phyloP scores from a whole-genome alignment of 2,113 vertebrate genomes.

The Pseudonaja textilis region DNA sequence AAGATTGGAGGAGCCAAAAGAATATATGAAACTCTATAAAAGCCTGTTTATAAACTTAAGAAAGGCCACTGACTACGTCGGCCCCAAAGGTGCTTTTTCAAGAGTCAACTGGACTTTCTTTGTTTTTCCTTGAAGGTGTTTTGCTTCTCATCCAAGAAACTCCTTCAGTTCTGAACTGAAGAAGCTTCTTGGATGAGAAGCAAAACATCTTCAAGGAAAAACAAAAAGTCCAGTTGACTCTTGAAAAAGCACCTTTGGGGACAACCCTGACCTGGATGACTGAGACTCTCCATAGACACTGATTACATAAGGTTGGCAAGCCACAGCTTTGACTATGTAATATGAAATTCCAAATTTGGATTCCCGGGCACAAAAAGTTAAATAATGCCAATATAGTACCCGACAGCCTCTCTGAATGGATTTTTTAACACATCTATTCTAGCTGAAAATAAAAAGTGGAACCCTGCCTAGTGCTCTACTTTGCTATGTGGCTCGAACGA shows the following conservation, averaged over 20 bases:
- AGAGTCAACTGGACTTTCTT: too few relatives aligned
- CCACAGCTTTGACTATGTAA: neutral
- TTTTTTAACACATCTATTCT: neutral
- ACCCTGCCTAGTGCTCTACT: neutral
- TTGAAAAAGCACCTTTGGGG: neutral
- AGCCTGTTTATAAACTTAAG: too few relatives aligned
- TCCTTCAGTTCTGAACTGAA: too few relatives aligned
- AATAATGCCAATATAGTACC: neutral
- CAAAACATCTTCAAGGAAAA: neutral
- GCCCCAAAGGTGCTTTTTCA: too few relatives aligned
- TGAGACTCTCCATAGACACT: neutral
- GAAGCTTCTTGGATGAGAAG: too few relatives aligned
- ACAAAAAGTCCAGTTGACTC: neutral
- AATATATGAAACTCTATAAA: neutral
- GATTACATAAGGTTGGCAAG: neutral
- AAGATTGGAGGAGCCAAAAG: neutral
- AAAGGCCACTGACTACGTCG: too few relatives aligned
- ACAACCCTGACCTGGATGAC: neutral
- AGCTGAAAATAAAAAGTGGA: neutral
- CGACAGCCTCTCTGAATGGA: neutral
- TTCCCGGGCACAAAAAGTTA: neutral
- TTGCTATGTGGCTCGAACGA: neutral
- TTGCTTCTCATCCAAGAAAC: too few relatives aligned
- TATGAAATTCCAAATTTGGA: neutral
- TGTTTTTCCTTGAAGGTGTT: too few relatives aligned